Evolutionary conservation across 2,113 vertebrate species (phyloP), one percentile per base, ranked within the genome.

Genomic region (Crotalus tigris): DNA sequence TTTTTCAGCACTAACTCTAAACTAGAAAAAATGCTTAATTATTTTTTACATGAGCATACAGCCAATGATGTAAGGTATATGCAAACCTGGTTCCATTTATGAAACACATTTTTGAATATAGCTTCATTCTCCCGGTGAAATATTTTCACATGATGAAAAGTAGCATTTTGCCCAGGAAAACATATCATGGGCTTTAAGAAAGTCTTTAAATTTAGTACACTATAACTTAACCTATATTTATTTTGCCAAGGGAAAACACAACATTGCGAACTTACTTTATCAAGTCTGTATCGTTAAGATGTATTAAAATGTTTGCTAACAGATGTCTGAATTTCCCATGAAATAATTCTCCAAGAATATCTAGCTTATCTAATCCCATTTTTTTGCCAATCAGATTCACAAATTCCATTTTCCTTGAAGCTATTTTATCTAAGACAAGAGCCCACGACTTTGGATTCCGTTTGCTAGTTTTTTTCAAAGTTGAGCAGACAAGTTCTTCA

Each of bases 311-410:
- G 69, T 95, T 97, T 54, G 96, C 95, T 92, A 99, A 96, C 93
- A 99, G 87, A 95, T 97, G 97, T 90, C 92, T 98, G 97, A 99
- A 96, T 92, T 98, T 97, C 92, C 98, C 98, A 93, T 96, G 97
- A 93, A 98, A 97, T 91, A 99, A 98, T 90, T 97, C 98, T 0
- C 96, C 93, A 90, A 99, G 97, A 88, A 99, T 93, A 75, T 99
- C 99, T 26, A 99, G 85, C 90, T 88, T 96, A 12, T 99, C 98
- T 33, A 97, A 93, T 23, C 99, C 99, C 98, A 99, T 99, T 90
- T 98, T 98, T 58, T 98, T 97, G 59, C 99, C 99, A 91, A 99
- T 99, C 90, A 99, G 97, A 17, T 98, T 98, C 85, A 98, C 96
- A 95, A 99, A 97, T 81, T 95, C 96, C 91, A 96, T 95, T 93